phyloP scores from a whole-genome alignment of 2,797 vertebrate genomes.

The Cynodonichthys magdalenae region DNA sequence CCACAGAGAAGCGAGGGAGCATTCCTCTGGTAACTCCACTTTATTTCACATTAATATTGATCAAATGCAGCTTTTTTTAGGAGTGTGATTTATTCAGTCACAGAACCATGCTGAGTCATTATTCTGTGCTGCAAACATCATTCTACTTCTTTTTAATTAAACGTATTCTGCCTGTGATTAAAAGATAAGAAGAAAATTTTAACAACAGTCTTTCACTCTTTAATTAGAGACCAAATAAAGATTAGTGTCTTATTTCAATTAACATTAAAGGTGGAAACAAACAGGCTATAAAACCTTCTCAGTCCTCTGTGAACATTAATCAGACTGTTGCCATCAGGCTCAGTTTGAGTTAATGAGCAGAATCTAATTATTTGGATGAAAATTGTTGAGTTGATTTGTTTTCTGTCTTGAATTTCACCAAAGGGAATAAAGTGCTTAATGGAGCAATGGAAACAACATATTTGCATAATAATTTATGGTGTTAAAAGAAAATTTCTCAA shows the following conservation, averaged over 20 bases:
- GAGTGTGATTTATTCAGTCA: neutral
- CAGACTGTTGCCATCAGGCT: neutral
- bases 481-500: neutral
- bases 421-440: neutral
- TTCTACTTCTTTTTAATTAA: slow-evolving; percentile 41
- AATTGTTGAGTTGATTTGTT: neutral
- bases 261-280: slow-evolving; percentile 12
- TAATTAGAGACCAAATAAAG: slow-evolving; percentile 46
- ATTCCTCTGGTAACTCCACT: slow-evolving; percentile 72
- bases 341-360: slow-evolving; percentile 22
- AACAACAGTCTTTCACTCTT: slow-evolving; percentile 13
- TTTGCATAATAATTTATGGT: no score
- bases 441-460: neutral
- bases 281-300: slow-evolving; percentile 1
- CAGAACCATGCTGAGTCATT: neutral
- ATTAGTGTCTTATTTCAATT: slow-evolving; percentile 29
- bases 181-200: slow-evolving; percentile 57
- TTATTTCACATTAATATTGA: neutral
- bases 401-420: slow-evolving; percentile 13
- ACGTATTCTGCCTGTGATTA: slow-evolving; percentile 48
- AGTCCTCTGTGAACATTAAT: slow-evolving; percentile 18
- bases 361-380: slow-evolving; percentile 27
- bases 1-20: slow-evolving; percentile 77
- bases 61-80: neutral
- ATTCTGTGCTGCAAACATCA: neutral